Evolutionary conservation across 2,888 invertebrate genomes (phyloP).

Genomic region (Lochmaea capreae): DNA sequence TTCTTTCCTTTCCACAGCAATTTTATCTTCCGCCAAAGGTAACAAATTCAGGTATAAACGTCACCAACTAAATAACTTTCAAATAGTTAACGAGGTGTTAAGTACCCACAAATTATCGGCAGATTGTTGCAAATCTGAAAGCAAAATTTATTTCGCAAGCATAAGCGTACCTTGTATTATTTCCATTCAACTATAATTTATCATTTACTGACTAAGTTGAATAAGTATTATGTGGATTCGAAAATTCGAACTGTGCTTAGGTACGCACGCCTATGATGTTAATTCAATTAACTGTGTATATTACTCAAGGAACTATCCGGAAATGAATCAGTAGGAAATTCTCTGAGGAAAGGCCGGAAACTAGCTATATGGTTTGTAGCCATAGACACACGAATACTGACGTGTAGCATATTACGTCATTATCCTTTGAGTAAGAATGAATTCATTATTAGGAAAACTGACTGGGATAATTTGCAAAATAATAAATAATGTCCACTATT

Average conservation of each 20-base stretch:
- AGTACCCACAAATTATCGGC: conserved; percentile 35
- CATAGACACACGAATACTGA: not conserved
- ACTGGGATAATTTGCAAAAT: too few species aligned
- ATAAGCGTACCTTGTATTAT: not conserved
- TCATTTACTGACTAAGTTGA: not conserved
- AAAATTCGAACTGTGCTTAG: too few species aligned
- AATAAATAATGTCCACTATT: too few species aligned
- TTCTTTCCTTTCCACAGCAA: not conserved
- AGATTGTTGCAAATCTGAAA: conserved; percentile 26
- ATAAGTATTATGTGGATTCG: too few species aligned
- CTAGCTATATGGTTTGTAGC: not conserved
- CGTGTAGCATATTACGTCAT: not conserved
- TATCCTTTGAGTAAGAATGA: too few species aligned
- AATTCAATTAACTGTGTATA: not conserved
- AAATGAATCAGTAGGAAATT: not conserved
- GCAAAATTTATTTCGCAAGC: conserved; percentile 5
- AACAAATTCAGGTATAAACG: conserved; percentile 9
- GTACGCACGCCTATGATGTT: not conserved
- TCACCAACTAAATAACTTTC: conserved; percentile 27
- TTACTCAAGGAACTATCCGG: not conserved
- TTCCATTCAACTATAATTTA: not conserved
- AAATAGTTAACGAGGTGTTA: conserved; percentile 38
- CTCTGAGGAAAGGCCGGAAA: not conserved
- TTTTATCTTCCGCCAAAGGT: conserved; percentile 12
- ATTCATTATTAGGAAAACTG: too few species aligned